Evolutionary conservation across 2,113 vertebrate genomes (phyloP).

Genomic region (Burhinus bistriatus): DNA sequence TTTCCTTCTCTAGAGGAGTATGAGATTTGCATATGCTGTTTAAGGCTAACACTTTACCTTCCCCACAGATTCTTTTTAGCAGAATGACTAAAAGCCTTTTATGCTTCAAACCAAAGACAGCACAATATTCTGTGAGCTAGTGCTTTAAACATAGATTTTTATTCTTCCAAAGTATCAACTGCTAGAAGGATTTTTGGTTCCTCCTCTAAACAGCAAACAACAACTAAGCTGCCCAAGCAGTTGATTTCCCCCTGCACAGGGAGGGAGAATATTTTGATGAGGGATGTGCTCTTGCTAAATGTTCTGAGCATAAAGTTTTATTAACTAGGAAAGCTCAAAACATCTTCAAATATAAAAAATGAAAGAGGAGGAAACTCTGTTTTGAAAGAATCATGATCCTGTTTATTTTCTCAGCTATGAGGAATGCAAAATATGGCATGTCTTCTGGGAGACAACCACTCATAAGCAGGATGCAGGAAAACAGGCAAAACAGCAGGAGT

Average conservation of each 20-base stretch:
- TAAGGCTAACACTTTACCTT: neutral
- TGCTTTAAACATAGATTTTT: neutral
- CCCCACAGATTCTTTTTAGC: neutral
- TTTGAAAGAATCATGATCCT: neutral
- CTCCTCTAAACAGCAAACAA: neutral
- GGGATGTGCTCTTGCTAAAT: neutral
- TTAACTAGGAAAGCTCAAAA: neutral
- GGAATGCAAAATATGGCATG: neutral
- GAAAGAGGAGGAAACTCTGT: neutral
- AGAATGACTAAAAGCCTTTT: neutral
- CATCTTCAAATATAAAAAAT: neutral
- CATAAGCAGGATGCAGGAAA: neutral
- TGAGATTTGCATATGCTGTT: neutral
- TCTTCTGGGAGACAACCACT: neutral
- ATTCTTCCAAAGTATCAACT: neutral
- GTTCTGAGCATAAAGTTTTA: neutral
- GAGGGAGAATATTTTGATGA: neutral
- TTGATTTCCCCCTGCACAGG: neutral
- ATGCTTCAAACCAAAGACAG: neutral
- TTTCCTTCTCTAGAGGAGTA: neutral
- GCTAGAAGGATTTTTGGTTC: neutral
- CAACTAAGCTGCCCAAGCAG: neutral
- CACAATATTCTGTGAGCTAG: neutral
- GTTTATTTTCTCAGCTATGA: neutral
- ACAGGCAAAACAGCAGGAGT: neutral